A percentile compares a stretch with the other conserved stretches of the same genome.
Evolutionary conservation across 2,888 invertebrate species (phyloP).

Genomic region (Dicyrtomina minuta): DNA sequence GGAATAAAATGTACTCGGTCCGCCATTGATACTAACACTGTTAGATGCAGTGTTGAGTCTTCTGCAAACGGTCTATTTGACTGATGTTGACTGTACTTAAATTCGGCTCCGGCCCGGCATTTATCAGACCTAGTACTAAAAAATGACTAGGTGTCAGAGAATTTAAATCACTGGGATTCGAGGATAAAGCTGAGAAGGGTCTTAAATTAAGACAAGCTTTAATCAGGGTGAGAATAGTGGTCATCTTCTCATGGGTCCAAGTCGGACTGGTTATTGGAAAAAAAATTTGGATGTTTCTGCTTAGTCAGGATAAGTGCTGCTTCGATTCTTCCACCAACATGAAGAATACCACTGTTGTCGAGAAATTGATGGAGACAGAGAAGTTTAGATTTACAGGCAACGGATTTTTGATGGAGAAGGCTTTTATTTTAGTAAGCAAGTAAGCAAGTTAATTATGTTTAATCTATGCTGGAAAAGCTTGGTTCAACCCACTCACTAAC

Average conservation of each 20-base stretch:
- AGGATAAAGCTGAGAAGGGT: conserved; percentile 17
- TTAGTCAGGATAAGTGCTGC: no score
- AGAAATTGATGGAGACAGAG: no score
- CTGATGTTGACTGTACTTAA: conserved; percentile 35
- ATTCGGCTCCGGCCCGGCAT: conserved; percentile 48
- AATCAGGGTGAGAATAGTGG: neutral
- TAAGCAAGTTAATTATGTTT: no score
- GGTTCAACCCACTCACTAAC: no score
- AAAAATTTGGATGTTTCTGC: no score
- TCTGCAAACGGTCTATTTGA: conserved; percentile 53
- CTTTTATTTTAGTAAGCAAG: no score
- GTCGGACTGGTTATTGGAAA: no score
- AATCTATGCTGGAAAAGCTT: no score
- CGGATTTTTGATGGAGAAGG: no score
- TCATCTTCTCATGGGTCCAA: neutral
- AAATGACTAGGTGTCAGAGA: conserved; percentile 54
- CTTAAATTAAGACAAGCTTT: neutral
- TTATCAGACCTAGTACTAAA: conserved; percentile 50
- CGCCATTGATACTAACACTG: conserved; percentile 47
- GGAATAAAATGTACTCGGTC: conserved; percentile 41
- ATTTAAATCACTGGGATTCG: conserved; percentile 49
- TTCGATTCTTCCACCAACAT: no score
- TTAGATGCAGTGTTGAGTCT: conserved; percentile 48
- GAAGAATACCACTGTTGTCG: no score
- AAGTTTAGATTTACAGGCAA: no score